phyloP scores from a whole-genome alignment of 2,888 invertebrate genomes.

The Caradrina clavipalpis region DNA sequence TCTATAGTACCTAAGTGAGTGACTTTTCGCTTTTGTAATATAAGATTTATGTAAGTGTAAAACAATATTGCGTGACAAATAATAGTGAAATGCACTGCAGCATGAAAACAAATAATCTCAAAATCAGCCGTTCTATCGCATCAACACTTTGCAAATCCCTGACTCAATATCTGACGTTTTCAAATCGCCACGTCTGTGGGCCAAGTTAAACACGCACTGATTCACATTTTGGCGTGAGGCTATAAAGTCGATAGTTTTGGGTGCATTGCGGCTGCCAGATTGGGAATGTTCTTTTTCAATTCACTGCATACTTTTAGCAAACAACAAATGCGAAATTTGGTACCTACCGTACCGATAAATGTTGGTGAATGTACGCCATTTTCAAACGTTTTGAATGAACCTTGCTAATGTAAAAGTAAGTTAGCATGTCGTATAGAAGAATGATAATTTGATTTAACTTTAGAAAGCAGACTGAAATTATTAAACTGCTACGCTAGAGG shows the following conservation, averaged over 20 bases:
- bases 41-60: background rate
- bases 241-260: slow-evolving; percentile 66
- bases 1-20: too few relatives aligned
- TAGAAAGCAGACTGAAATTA: too few relatives aligned
- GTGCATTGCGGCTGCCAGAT: slow-evolving; percentile 72
- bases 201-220: slow-evolving; percentile 62
- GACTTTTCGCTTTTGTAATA: too few relatives aligned
- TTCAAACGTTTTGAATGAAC: background rate
- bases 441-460: too few relatives aligned
- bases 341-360: background rate
- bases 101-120: slow-evolving; percentile 5
- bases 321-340: slow-evolving; percentile 3
- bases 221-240: slow-evolving; percentile 64
- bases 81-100: background rate
- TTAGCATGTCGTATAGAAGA: too few relatives aligned
- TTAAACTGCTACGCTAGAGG: too few relatives aligned
- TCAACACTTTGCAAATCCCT: slow-evolving; percentile 17
- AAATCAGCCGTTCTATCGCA: background rate
- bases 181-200: slow-evolving; percentile 37
- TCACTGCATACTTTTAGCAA: slow-evolving; percentile 47
- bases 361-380: background rate
- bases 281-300: slow-evolving; percentile 51
- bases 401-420: background rate
- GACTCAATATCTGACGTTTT: slow-evolving; percentile 38
- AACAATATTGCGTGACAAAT: background rate